Evolutionary conservation across 2,888 invertebrate species (phyloP).

Genomic region (Pachymerium ferrugineum): DNA sequence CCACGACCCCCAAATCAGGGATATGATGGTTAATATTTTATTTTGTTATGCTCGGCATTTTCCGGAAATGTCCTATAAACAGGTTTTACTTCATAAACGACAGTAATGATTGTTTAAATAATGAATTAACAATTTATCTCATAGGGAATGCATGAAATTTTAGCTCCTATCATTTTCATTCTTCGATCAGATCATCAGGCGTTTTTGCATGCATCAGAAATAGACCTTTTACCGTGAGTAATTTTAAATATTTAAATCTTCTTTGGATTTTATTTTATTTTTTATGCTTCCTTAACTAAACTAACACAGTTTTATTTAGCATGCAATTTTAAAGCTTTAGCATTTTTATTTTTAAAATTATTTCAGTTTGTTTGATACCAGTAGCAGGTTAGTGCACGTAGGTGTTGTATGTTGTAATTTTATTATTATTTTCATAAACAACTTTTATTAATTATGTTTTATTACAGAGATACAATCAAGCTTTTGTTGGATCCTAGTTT

Average conservation of each 20-base stretch:
- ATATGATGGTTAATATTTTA: constrained; percentile 62
- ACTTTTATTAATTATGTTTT: neutral
- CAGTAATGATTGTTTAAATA: neutral
- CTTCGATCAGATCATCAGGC: constrained; percentile 68
- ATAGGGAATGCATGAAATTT: constrained; percentile 78
- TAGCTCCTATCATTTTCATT: constrained; percentile 73
- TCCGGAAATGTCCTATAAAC: constrained; percentile 65
- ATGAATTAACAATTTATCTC: constrained; percentile 31
- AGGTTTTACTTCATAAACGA: constrained; percentile 48
- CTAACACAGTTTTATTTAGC: too few relatives aligned
- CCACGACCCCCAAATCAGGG: constrained; percentile 61
- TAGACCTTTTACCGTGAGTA: constrained; percentile 47
- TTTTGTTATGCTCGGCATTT: constrained; percentile 59
- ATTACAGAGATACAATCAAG: constrained; percentile 59
- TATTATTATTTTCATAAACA: neutral
- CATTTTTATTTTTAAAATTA: constrained; percentile 25
- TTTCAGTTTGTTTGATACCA: constrained; percentile 35
- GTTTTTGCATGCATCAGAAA: constrained; percentile 58
- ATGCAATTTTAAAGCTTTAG: neutral
- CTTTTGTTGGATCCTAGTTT: constrained; percentile 62
- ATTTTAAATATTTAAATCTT: too few relatives aligned
- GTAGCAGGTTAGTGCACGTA: constrained; percentile 37
- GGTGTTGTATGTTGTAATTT: neutral
- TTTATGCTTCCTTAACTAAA: too few relatives aligned
- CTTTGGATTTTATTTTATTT: too few relatives aligned